Conservation (phyloP, 1,140 invertebrate species). For the Drosophila micromelanica region DNA sequence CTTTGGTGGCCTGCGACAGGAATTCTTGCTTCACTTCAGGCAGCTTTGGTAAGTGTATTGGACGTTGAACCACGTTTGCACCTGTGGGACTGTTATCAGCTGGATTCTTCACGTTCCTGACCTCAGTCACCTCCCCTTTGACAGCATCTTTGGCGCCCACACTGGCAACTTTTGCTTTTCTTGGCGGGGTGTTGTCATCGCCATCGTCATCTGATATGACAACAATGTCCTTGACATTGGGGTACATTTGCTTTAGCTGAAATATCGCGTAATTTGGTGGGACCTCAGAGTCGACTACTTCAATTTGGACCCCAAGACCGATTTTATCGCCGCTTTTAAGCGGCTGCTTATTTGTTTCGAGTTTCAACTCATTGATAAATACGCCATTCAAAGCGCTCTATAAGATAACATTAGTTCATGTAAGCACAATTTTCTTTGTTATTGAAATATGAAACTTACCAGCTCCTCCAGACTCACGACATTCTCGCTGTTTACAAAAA, state of each 20-base stretch:
- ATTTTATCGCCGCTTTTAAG: slow-evolving; percentile 26
- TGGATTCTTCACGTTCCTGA: background rate
- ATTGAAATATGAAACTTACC: slow-evolving; percentile 30
- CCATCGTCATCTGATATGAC: slow-evolving; percentile 35
- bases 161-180: background rate
- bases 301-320: slow-evolving; percentile 45
- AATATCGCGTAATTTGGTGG: slow-evolving; percentile 41
- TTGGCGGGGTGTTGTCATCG: background rate
- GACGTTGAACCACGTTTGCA: background rate
- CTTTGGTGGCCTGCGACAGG: slow-evolving; percentile 36
- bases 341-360: background rate
- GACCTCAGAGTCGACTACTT: background rate
- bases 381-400: slow-evolving; percentile 58
- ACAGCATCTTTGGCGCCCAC: background rate
- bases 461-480: slow-evolving; percentile 28
- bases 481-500: slow-evolving; percentile 26
- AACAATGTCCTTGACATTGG: slow-evolving; percentile 13
- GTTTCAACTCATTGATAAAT: slow-evolving; percentile 35
- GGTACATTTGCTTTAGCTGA: slow-evolving; percentile 24
- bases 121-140: background rate
- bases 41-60: slow-evolving; percentile 63
- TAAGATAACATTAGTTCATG: background rate
- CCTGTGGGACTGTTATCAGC: background rate
- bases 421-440: background rate
- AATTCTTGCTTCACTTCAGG: slow-evolving; percentile 56